A percentile compares a stretch with the other conserved stretches of the same genome.
These are phyloP conservation scores for Sminthurides aquaticus DNA, from an alignment of 2,888 invertebrate genomes.

Conservation along the genomic window DNA sequence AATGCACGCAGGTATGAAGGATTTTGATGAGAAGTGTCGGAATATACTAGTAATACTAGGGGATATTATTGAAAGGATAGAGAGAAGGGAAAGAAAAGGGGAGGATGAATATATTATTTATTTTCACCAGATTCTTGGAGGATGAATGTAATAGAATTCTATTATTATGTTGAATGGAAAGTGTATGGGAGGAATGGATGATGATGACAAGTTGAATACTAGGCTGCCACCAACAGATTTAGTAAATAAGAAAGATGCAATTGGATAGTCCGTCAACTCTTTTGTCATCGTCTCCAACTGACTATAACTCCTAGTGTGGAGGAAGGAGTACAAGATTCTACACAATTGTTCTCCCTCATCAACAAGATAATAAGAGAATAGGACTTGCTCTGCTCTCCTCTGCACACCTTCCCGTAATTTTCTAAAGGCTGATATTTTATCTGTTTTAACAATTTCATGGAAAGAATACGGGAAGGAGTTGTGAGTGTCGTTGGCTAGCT, in stretches of 20 bases:
- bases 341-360: not conserved
- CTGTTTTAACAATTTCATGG: too few relatives aligned
- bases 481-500: too few relatives aligned
- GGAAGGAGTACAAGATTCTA: not conserved
- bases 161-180: slow-evolving; percentile 8
- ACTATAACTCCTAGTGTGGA: not conserved
- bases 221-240: slow-evolving; percentile 22
- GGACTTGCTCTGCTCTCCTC: too few relatives aligned
- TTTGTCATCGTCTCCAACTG: not conserved
- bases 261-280: not conserved
- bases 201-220: slow-evolving; percentile 20
- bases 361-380: too few relatives aligned
- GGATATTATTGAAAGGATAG: too few relatives aligned
- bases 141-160: slow-evolving; percentile 16
- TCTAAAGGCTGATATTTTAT: too few relatives aligned
- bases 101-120: slow-evolving; percentile 22
- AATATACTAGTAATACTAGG: too few relatives aligned
- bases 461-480: too few relatives aligned
- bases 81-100: too few relatives aligned
- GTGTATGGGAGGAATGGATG: slow-evolving; percentile 13
- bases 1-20: too few relatives aligned
- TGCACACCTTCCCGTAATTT: too few relatives aligned
- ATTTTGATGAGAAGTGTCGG: too few relatives aligned
- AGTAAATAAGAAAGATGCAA: slow-evolving; percentile 22
- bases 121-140: slow-evolving; percentile 13